Evolutionary conservation across 2,113 vertebrate genomes (phyloP).

Genomic region (Phasianus colchicus): DNA sequence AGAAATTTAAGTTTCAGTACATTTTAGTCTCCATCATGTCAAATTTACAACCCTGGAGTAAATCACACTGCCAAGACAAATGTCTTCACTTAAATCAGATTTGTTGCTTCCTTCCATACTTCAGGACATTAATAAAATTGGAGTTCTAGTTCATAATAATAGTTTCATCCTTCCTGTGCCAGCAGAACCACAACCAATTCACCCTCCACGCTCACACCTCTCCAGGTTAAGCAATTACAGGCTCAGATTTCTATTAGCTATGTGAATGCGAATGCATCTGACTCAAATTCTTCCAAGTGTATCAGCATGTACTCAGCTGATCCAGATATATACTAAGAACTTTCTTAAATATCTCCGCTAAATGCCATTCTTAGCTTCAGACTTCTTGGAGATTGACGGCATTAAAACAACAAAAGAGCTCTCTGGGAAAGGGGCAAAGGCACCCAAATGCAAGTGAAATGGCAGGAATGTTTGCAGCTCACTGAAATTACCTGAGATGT

Average conservation of each 20-base stretch:
- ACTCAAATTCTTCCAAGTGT: background rate
- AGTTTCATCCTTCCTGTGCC: constrained; percentile 38
- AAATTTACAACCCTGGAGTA: constrained; percentile 81
- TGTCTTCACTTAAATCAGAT: constrained; percentile 83
- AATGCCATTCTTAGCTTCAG: constrained; percentile 1
- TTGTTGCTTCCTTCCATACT: constrained; percentile 78
- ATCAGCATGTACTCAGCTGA: background rate
- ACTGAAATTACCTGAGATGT: constrained; percentile 14
- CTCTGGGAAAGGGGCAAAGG: constrained; percentile 17
- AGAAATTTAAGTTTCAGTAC: constrained; percentile 81
- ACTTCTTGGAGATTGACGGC: background rate
- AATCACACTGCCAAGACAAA: constrained; percentile 80
- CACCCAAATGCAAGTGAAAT: background rate
- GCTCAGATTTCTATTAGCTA: background rate
- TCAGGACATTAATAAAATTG: constrained; percentile 75
- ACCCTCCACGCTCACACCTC: background rate
- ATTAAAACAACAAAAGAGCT: constrained; percentile 1
- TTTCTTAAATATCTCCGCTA: constrained; percentile 19
- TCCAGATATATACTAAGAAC: background rate
- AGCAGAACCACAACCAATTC: constrained; percentile 32
- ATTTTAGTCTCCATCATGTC: constrained; percentile 76
- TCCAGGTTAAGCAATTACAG: background rate
- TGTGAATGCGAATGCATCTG: background rate
- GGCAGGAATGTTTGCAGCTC: constrained; percentile 17
- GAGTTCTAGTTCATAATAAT: constrained; percentile 69